Conservation (phyloP, 1,140 invertebrate genomes). For the Melitaea cinxia region DNA sequence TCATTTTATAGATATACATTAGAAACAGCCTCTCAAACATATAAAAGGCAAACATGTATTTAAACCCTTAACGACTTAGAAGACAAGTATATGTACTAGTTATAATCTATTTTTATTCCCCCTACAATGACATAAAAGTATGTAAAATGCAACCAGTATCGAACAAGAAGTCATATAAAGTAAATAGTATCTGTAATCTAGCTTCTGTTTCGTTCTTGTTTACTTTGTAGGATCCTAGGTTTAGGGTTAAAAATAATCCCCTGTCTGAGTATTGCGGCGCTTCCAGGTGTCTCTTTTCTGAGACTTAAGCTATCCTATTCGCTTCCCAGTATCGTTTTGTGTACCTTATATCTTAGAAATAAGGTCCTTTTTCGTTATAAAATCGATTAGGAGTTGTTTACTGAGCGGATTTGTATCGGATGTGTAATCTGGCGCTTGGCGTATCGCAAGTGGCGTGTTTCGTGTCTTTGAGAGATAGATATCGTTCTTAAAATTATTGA, state of each 20-base stretch:
- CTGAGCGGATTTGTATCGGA: slow-evolving; percentile 65
- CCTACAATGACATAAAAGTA: not conserved
- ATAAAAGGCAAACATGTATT: too few species aligned
- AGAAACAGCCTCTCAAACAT: too few species aligned
- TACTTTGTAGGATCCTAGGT: slow-evolving; percentile 47
- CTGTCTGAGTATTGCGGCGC: slow-evolving; percentile 56
- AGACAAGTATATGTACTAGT: too few species aligned
- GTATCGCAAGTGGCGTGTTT: slow-evolving; percentile 43
- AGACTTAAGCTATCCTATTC: slow-evolving; percentile 27
- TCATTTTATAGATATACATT: too few species aligned
- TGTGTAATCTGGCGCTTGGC: slow-evolving; percentile 56
- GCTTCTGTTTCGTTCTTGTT: slow-evolving; percentile 48
- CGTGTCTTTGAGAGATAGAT: slow-evolving; percentile 33
- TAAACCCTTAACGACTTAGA: too few species aligned
- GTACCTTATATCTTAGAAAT: slow-evolving; percentile 35
- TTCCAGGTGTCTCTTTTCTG: slow-evolving; percentile 57
- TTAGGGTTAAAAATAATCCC: slow-evolving; percentile 65
- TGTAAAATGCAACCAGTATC: not conserved
- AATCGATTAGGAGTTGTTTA: slow-evolving; percentile 67
- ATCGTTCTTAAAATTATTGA: slow-evolving; percentile 21
- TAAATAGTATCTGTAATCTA: slow-evolving; percentile 41
- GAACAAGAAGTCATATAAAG: slow-evolving; percentile 12
- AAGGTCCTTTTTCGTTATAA: slow-evolving; percentile 39
- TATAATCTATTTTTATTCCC: not conserved
- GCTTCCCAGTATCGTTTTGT: not conserved